Conservation (phyloP, 1,140 invertebrate species). For the Drosophila orena region DNA sequence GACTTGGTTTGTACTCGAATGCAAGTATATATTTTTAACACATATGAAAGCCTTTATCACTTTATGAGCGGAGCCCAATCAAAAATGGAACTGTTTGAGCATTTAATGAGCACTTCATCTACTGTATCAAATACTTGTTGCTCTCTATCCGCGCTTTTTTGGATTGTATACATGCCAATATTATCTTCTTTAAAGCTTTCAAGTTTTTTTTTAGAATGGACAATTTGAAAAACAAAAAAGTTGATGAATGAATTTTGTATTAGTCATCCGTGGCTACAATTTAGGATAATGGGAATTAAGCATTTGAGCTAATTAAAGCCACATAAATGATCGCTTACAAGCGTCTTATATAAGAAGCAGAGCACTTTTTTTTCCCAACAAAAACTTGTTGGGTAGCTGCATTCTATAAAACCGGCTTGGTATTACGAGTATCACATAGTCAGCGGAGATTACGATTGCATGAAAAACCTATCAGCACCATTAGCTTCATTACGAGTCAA, state of each 20-base stretch:
- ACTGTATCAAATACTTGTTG: constrained; percentile 37
- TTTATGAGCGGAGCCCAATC: too few species aligned
- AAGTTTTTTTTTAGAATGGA: constrained; percentile 1
- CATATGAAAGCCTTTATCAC: too few species aligned
- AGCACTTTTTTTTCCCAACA: background rate
- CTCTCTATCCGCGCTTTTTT: constrained; percentile 11
- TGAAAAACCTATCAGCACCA: too few species aligned
- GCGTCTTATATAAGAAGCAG: background rate
- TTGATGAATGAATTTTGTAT: background rate
- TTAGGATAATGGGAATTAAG: background rate
- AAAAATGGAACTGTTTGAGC: background rate
- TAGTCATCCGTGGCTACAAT: background rate
- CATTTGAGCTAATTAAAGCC: background rate
- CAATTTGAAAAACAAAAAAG: background rate
- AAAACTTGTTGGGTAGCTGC: constrained; percentile 4
- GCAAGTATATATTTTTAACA: too few species aligned
- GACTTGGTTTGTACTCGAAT: too few species aligned
- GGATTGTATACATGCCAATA: constrained; percentile 1
- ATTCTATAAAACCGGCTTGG: constrained; percentile 22
- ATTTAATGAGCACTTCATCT: background rate
- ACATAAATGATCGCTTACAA: background rate
- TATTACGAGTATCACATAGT: background rate
- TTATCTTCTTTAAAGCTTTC: constrained; percentile 14
- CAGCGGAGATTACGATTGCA: background rate
- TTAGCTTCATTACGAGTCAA: background rate